Evolutionary conservation across 2,113 vertebrate species (phyloP), one percentile per base, ranked within the genome.

Genomic region (Gymnogyps californianus): DNA sequence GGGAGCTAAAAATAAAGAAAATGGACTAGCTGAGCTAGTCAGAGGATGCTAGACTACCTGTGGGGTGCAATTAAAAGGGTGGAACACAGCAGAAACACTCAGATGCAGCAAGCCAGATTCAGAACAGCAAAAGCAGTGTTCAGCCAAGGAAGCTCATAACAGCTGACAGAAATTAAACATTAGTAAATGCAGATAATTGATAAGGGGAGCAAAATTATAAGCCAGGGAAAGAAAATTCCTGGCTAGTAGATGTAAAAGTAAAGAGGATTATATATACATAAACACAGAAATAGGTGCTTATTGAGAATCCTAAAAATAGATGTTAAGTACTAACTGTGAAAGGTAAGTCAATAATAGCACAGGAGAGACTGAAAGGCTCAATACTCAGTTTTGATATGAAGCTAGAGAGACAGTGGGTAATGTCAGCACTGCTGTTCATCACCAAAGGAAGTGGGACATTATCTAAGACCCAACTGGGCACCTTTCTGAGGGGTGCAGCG

Each of bases 1-100:
- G 34, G 13, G 29, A 95, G 92, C 52, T 91, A 94, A 96, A 96
- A 96, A 95, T 93, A 94, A 83, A 82, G 70, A 76, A 96, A 95
- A 90, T 72, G 57, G 81, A 89, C 69, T 71, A 65, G 52, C 72
- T 95, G 87, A 94, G 91, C 36, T 46, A 85, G 87, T 76, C 84
- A 72, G 75, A 93, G 84, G 75, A 91, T 87, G 78, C 42, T 83
- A 83, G 78, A 76, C 95, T 87, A 94, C 84, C 74, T 94, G 54
- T 93, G 67, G 66, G 57, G 58, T 96, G 36, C 75, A 95, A 91
- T 93, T 89, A 88, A 61, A 93, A 91, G 40, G 32, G 47, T 79
- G 49, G 78, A 93, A 94, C 47, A 79, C 32, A 64, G 57, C 57
- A 93, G 77, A 94, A 92, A 91, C 46, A 65, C 71, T 95, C 66